phyloP scores from a whole-genome alignment of 1,140 invertebrate species.

The Ceratitis capitata region DNA sequence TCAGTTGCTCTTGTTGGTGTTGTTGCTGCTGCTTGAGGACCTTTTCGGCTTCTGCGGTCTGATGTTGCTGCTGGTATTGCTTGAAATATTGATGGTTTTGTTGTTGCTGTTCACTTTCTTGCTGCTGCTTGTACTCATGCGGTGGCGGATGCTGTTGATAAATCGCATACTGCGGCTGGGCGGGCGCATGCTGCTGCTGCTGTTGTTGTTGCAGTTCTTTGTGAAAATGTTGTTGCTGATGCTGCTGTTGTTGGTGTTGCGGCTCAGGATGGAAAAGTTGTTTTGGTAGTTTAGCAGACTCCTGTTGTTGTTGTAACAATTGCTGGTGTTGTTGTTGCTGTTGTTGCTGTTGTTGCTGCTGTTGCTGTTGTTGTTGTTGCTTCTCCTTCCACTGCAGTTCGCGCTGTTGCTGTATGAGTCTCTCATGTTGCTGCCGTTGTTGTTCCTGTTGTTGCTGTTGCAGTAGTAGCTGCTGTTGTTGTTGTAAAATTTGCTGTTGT shows the following conservation, averaged over 20 bases:
- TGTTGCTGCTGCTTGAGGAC: not conserved
- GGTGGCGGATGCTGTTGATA: slow-evolving; percentile 17
- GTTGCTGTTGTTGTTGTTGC: not conserved
- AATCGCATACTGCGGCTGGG: not conserved
- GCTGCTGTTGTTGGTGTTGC: not conserved
- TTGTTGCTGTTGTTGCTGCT: not conserved
- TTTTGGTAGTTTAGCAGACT: slow-evolving; percentile 43
- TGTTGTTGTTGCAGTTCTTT: not conserved
- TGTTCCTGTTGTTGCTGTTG: not conserved
- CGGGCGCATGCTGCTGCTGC: not conserved
- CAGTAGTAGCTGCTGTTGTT: not conserved
- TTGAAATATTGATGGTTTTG: not conserved
- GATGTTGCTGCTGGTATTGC: not conserved
- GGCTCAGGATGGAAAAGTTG: not conserved
- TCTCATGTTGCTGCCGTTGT: not conserved
- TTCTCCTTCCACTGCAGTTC: too few relatives aligned
- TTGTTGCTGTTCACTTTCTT: not conserved
- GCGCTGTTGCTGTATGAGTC: not conserved
- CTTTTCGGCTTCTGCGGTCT: not conserved
- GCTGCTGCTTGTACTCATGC: not conserved
- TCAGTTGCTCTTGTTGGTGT: not conserved
- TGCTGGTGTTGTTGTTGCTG: not conserved
- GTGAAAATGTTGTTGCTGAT: not conserved
- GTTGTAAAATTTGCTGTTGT: not conserved
- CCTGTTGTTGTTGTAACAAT: not conserved